phyloP scores from a whole-genome alignment of 2,888 invertebrate species.

The Lasioglossum oenotherae region DNA sequence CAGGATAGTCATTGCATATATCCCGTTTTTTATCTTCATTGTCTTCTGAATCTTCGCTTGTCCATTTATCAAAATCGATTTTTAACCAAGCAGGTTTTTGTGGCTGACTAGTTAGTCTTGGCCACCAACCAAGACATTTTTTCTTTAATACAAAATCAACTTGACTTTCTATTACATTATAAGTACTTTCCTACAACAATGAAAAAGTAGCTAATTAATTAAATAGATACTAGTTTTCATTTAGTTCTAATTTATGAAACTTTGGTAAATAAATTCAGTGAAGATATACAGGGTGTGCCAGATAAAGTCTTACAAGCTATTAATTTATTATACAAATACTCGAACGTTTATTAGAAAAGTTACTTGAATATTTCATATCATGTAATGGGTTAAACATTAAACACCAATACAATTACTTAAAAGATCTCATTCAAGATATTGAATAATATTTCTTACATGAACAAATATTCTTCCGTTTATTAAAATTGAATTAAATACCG shows the following conservation, averaged over 20 bases:
- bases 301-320: no score
- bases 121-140: conserved; percentile 91
- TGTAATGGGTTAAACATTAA: neutral
- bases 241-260: neutral
- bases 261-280: neutral
- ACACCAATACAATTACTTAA: neutral
- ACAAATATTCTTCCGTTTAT: neutral
- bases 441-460: neutral
- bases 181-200: conserved; percentile 85
- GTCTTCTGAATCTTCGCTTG: conserved; percentile 89
- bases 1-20: conserved; percentile 91
- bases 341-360: neutral
- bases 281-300: no score
- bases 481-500: neutral
- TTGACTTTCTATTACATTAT: conserved; percentile 90
- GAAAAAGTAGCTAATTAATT: conserved; percentile 35
- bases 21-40: conserved; percentile 88
- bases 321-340: neutral
- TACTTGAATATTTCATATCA: neutral
- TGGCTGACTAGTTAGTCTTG: conserved; percentile 91
- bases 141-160: conserved; percentile 92
- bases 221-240: neutral
- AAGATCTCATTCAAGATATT: neutral
- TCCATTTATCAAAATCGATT: conserved; percentile 97
- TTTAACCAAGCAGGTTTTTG: conserved; percentile 96